A percentile compares a stretch with the other conserved stretches of the same genome.
Evolutionary conservation across 2,113 vertebrate genomes (phyloP).

Genomic region (Carassius auratus): DNA sequence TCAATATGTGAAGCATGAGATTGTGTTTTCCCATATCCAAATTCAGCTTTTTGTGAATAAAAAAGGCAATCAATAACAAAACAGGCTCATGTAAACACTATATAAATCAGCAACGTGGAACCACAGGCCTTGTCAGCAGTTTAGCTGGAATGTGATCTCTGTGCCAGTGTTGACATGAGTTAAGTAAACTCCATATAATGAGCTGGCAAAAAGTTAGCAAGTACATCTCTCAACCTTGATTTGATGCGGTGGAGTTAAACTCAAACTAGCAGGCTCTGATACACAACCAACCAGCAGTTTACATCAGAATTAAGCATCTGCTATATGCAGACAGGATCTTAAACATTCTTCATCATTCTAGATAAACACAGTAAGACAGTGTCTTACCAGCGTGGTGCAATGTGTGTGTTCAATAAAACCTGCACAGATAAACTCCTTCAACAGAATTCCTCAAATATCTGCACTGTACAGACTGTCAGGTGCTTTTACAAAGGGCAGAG

Average conservation of each 20-base stretch:
- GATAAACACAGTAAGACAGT: too few species aligned
- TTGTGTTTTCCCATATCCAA: not conserved
- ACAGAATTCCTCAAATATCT: slow-evolving; percentile 23
- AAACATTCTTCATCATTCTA: not conserved
- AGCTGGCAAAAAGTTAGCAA: not conserved
- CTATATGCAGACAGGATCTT: not conserved
- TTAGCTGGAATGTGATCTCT: not conserved
- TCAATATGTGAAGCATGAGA: not conserved
- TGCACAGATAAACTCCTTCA: slow-evolving; percentile 19
- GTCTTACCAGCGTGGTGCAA: not conserved
- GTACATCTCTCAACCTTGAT: slow-evolving; percentile 41
- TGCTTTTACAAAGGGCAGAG: slow-evolving; percentile 40
- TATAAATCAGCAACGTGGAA: not conserved
- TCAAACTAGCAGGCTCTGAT: slow-evolving; percentile 23
- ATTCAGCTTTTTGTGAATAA: not conserved
- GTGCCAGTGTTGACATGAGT: not conserved
- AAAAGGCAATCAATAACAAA: not conserved
- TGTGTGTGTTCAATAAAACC: not conserved
- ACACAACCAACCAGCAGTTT: slow-evolving; percentile 1
- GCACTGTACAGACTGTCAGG: slow-evolving; percentile 31
- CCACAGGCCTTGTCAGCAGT: slow-evolving; percentile 7
- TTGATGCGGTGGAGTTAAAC: slow-evolving; percentile 25
- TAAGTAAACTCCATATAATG: slow-evolving; percentile 24
- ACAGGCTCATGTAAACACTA: not conserved
- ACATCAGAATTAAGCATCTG: not conserved